These are phyloP conservation scores for Magallana angulata DNA, from an alignment of 1,140 invertebrate species.

Conservation along the genomic window DNA sequence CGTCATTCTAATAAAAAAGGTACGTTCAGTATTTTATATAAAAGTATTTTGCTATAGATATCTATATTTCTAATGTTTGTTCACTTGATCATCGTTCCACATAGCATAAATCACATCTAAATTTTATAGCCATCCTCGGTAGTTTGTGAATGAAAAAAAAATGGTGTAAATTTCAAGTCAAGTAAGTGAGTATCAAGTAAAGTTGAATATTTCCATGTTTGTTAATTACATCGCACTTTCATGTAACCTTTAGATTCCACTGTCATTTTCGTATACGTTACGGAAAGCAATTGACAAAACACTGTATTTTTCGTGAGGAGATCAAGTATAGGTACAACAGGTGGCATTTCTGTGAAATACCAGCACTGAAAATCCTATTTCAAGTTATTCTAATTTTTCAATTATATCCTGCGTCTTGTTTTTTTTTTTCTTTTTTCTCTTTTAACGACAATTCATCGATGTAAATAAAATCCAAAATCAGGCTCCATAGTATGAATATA, in stretches of 20 bases:
- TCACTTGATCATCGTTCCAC: background rate
- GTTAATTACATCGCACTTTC: background rate
- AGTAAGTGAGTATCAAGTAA: constrained; percentile 2
- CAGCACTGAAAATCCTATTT: background rate
- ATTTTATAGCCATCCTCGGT: background rate
- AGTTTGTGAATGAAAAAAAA: background rate
- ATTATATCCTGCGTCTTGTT: background rate
- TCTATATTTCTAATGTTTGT: background rate
- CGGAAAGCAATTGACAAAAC: background rate
- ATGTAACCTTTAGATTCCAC: background rate
- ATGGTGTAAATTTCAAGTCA: constrained; percentile 1
- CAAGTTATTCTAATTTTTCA: background rate
- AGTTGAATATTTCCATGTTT: constrained; percentile 36
- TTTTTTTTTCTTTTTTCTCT: background rate
- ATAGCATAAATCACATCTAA: background rate
- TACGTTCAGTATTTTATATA: background rate
- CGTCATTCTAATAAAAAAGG: background rate
- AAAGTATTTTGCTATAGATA: background rate
- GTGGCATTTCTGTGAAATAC: constrained; percentile 22
- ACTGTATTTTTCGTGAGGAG: background rate
- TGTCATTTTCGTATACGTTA: background rate
- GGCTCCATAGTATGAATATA: background rate
- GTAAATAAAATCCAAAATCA: constrained; percentile 24
- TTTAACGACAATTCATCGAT: background rate
- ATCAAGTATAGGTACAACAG: background rate